Conservation (phyloP, 1,140 invertebrate species). For the Colletes gigas region DNA sequence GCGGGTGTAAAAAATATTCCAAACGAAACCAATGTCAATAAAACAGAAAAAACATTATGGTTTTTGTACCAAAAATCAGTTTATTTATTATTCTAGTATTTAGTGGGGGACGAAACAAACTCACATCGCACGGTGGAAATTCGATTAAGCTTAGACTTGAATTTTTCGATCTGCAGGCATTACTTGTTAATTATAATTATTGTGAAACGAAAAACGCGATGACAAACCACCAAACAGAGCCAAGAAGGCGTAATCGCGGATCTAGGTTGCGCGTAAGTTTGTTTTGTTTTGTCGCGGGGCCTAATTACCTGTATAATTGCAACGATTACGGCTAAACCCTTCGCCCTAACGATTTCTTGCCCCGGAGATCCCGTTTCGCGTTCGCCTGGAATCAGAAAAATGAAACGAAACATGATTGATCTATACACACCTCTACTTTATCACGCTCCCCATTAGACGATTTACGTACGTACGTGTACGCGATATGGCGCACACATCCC, state of each 20-base stretch:
- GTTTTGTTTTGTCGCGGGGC: background rate
- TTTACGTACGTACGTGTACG: conserved; percentile 32
- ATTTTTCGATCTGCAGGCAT: background rate
- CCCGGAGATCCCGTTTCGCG: conserved; percentile 16
- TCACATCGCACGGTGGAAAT: conserved; percentile 31
- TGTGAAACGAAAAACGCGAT: background rate
- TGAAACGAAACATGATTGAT: conserved; percentile 33
- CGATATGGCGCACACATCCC: conserved; percentile 11
- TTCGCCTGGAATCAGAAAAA: background rate
- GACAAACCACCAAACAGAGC: background rate
- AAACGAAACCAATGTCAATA: too few species aligned
- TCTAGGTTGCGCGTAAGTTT: conserved; percentile 33
- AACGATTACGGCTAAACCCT: conserved; percentile 13
- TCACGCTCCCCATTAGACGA: conserved; percentile 37
- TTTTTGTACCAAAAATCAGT: too few species aligned
- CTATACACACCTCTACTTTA: conserved; percentile 33
- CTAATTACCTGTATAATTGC: conserved; percentile 14
- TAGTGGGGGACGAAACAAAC: background rate
- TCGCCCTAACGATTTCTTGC: conserved; percentile 30
- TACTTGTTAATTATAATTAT: background rate
- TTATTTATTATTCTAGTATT: background rate
- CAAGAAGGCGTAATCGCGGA: conserved; percentile 32
- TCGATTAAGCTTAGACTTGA: conserved; percentile 43
- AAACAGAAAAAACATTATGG: too few species aligned
- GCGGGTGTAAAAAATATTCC: too few species aligned